Base-by-base conservation (phyloP, 2,888 invertebrate genomes). In the Pterobdella sp. region DNA sequence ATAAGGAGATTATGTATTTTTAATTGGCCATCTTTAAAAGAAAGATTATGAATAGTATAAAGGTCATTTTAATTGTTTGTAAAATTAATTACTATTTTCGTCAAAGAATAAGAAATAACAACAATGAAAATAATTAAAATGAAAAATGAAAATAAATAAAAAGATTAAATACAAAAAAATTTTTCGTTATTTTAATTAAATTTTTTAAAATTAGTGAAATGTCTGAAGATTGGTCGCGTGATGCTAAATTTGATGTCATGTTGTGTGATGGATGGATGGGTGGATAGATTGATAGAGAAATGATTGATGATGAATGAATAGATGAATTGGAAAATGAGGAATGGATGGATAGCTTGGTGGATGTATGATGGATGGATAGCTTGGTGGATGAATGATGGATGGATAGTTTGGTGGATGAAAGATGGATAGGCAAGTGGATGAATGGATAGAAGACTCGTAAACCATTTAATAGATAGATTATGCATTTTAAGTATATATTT, bases 191-290 rank as follows among this genome's bases (percentile, higher is more conserved):
- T 42, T 42, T 18, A 42, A 7, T 42, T 18, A 42, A 14, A 42
- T 14, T 42, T 42, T 42, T 42, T 42, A 42, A 42, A 18, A 42
- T 18, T 42, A 18, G 42, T 42, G 42, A 42, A 42, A 42, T 92
- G 87, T 71, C 90, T 89, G 82, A 91, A 92, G 85, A 91, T 92
- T 92, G 86, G n/a, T n/a, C n/a, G n/a, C n/a, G n/a, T n/a, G n/a
- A n/a, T n/a, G n/a, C n/a, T 56, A 26, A 26, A 42, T 42, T 7
- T 7, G 49, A 42, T 42, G 49, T 22, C 10, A 42, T 7, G 60
- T 4, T 56, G 60, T 22, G 26, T 56, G 60, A 56, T 56, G 60
- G n/a, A n/a, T 56, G 60, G 60, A 42, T 42, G 42, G n/a, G n/a
- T n/a, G n/a, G n/a, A 42, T 56, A 26, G 14, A 56, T 56, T 22